A percentile compares a stretch with the other conserved stretches of the same genome.
Evolutionary conservation across 2,113 vertebrate genomes (phyloP).

Genomic region (Macaca mulatta): DNA sequence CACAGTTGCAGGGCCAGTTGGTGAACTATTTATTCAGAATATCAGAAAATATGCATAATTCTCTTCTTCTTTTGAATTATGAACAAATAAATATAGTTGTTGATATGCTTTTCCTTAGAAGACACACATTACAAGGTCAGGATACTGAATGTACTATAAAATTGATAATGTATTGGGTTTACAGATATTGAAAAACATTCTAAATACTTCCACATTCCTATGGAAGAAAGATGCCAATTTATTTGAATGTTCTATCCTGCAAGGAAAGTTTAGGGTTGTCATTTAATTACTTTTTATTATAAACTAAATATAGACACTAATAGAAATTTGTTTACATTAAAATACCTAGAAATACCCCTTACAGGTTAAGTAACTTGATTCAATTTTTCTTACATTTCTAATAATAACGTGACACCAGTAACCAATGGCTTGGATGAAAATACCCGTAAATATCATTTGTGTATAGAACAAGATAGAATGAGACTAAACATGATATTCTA

Average conservation of each 20-base stretch:
- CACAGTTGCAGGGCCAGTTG: not conserved
- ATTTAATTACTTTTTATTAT: constrained; percentile 27
- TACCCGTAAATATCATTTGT: constrained; percentile 54
- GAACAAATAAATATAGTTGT: not conserved
- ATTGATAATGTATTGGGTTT: not conserved
- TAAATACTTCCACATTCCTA: not conserved
- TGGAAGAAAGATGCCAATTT: not conserved
- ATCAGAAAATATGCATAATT: not conserved
- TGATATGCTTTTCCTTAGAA: not conserved
- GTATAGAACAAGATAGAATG: not conserved
- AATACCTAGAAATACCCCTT: constrained; percentile 22
- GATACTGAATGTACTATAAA: not conserved
- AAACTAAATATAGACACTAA: constrained; percentile 22
- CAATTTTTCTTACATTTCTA: constrained; percentile 48
- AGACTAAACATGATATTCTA: constrained; percentile 46
- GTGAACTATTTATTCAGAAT: not conserved
- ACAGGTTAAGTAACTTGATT: constrained; percentile 5
- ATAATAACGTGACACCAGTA: constrained; percentile 46
- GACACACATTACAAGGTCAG: not conserved
- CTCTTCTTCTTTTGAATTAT: not conserved
- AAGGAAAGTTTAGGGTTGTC: not conserved
- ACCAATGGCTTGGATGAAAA: constrained; percentile 17
- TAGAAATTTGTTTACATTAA: constrained; percentile 51
- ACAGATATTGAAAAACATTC: not conserved
- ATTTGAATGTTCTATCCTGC: not conserved